Percentiles rank a stretch among this genome's conserved stretches.
Conservation (phyloP, 2,113 vertebrate genomes). For the Petroica traversi region DNA sequence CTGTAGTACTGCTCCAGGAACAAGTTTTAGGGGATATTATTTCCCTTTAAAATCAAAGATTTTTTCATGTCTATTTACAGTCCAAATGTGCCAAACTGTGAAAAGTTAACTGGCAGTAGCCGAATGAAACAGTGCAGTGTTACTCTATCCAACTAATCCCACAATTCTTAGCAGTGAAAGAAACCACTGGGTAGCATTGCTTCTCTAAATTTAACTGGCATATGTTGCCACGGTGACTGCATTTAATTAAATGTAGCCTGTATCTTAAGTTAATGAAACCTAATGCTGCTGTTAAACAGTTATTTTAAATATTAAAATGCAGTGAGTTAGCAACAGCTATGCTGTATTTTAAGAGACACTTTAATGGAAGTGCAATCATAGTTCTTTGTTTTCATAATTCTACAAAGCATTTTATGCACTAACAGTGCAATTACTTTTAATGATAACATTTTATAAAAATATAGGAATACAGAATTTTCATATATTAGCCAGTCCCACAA, state of each 20-base stretch:
- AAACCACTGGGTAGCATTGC: slow-evolving; percentile 68
- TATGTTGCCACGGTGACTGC: slow-evolving; percentile 79
- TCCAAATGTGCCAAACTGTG: slow-evolving; percentile 90
- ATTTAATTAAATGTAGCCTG: slow-evolving; percentile 80
- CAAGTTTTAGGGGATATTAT: slow-evolving; percentile 48
- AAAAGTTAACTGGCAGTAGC: slow-evolving; percentile 70
- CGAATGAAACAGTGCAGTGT: slow-evolving; percentile 74
- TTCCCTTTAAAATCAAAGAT: slow-evolving; percentile 68
- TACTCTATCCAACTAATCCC: slow-evolving; percentile 75
- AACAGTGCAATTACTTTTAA: slow-evolving; percentile 79
- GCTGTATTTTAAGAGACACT: slow-evolving; percentile 82
- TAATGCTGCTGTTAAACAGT: slow-evolving; percentile 84
- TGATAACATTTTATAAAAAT: slow-evolving; percentile 76
- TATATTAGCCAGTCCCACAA: slow-evolving; percentile 71
- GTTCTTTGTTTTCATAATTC: slow-evolving; percentile 78
- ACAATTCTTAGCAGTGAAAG: slow-evolving; percentile 49
- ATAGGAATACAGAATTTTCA: slow-evolving; percentile 67
- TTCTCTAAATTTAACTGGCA: slow-evolving; percentile 69
- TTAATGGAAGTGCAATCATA: slow-evolving; percentile 83
- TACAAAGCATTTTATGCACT: slow-evolving; percentile 82
- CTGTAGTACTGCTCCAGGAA: slow-evolving; percentile 64
- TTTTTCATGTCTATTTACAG: slow-evolving; percentile 76
- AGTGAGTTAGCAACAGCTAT: slow-evolving; percentile 76
- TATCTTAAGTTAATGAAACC: slow-evolving; percentile 80
- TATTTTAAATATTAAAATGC: slow-evolving; percentile 81